Percentiles rank a stretch among this genome's conserved stretches.
Evolutionary conservation across 2,797 vertebrate genomes (phyloP).

Genomic region (Cynopterus sphinx): DNA sequence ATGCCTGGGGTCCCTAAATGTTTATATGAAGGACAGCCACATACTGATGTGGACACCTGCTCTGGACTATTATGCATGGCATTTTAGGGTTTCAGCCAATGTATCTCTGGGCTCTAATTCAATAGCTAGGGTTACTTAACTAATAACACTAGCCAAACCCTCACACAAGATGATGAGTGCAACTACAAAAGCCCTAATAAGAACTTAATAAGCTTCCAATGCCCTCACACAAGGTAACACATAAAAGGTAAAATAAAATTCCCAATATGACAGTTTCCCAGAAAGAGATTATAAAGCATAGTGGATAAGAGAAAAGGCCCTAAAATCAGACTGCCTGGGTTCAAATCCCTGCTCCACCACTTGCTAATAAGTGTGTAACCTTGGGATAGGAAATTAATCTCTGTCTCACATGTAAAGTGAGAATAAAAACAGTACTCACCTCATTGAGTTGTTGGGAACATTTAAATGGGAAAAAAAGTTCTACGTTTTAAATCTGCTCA

Average conservation of each 20-base stretch:
- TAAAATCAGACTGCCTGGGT: neutral
- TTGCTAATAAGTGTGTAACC: neutral
- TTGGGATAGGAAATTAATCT: neutral
- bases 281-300: neutral
- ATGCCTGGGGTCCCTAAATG: neutral
- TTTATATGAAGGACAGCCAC: neutral
- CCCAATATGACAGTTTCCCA: constrained; percentile 33
- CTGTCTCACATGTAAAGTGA: neutral
- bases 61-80: neutral
- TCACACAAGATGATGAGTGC: neutral
- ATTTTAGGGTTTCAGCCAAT: neutral
- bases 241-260: constrained; percentile 40
- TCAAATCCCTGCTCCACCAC: neutral
- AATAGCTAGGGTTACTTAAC: constrained; percentile 14
- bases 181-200: constrained; percentile 32
- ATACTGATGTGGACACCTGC: neutral
- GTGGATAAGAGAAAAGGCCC: neutral
- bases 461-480: neutral
- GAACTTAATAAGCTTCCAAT: constrained; percentile 33
- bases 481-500: constrained; percentile 27
- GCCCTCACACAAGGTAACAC: neutral
- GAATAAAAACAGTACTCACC: neutral
- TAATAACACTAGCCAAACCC: neutral
- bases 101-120: neutral
- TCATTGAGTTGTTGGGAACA: neutral